A percentile compares a stretch with the other conserved stretches of the same genome.
Evolutionary conservation across 2,113 vertebrate species (phyloP).

Genomic region (Myanophis thanlyinensis): DNA sequence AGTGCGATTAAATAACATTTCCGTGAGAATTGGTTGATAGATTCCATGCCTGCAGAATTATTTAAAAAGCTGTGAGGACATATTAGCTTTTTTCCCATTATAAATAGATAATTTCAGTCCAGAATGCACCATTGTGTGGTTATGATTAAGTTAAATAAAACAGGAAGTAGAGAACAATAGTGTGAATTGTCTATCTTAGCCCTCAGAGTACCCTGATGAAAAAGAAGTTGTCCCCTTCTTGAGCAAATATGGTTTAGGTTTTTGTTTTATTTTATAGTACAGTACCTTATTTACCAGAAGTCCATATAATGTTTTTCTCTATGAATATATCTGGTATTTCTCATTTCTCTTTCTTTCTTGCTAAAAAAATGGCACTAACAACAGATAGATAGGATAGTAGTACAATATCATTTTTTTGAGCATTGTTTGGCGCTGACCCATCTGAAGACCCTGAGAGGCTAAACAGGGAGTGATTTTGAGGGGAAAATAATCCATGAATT

Average conservation of each 20-base stretch:
- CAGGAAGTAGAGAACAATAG: not conserved
- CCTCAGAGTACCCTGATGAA: not conserved
- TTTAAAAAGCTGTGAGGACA: not conserved
- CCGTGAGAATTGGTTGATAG: not conserved
- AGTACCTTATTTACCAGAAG: not conserved
- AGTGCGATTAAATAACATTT: not conserved
- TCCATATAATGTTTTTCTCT: not conserved
- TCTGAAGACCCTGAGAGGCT: not conserved
- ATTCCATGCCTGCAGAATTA: not conserved
- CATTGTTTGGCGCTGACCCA: not conserved
- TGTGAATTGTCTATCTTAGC: not conserved
- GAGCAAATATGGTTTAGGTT: not conserved
- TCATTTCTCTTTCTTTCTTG: not conserved
- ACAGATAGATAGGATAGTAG: not conserved
- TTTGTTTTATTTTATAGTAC: not conserved
- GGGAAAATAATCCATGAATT: not conserved
- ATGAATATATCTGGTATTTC: not conserved
- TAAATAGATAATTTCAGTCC: not conserved
- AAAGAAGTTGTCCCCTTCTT: not conserved
- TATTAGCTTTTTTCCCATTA: not conserved
- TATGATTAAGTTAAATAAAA: not conserved
- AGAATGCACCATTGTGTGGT: not conserved
- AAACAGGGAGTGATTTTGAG: not conserved
- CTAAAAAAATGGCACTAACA: not conserved
- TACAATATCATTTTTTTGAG: not conserved